Base-by-base conservation (phyloP, 2,113 vertebrate genomes). In the Ranitomeya imitator region DNA sequence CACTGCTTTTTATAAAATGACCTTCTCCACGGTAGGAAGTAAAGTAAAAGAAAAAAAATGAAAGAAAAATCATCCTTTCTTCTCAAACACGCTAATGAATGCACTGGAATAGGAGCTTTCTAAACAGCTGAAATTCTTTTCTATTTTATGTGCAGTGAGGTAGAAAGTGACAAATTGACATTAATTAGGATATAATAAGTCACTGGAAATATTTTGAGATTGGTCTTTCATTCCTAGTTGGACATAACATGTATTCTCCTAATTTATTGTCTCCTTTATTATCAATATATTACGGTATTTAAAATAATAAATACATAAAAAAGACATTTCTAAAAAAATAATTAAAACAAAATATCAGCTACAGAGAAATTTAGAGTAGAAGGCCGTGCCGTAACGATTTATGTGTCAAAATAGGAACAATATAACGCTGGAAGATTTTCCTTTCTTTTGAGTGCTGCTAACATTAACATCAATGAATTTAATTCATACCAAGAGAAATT, bases 71-170 rank as follows among this genome's bases (percentile, higher is more conserved):
- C 45, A 74, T 59, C 51, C 85, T 45, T 73, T 37, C 83, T 37
- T 73, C 52, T 37, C 9, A 63, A 81, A 79, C 31, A 87, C 0
- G 0, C 16, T 82, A 86, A 89, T 88, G 81, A 90, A 87, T 81
- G 37, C 83, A 14, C 55, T 81, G 57, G 59, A 15, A 87, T 88
- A 14, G 74, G 81, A 83, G 67, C 61, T 74, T 88, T 78, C 59
- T 15, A 91, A 67, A 2, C 13, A 52, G 51, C 13, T 52, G 21
- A 55, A 79, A 55, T 79, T 55, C 52, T 23, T 21, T 23, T 59
- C 54, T 23, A 16, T 79, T 7, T 60, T 54, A 80, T 18, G 15
- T 80, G 59, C 55, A 18, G 6, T 59, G 11, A 14, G 21, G 78
- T 79, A 79, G 54, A 79, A 59, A 79, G 26, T 79, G 78, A 3